These are phyloP conservation scores for Oreonectes daqikongensis DNA, from an alignment of 2,797 vertebrate genomes.

Conservation along the genomic window DNA sequence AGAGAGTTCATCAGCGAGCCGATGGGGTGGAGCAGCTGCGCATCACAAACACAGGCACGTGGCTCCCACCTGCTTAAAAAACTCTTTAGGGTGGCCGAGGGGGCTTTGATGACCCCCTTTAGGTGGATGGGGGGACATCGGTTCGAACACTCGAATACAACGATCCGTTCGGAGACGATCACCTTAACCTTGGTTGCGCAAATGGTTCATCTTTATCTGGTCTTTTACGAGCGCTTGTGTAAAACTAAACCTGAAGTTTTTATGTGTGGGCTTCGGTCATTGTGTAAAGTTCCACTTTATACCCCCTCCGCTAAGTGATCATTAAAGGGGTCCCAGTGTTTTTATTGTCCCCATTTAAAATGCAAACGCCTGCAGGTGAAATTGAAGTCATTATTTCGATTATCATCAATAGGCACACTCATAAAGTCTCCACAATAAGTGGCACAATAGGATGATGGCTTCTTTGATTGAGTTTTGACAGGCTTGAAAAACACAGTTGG, in stretches of 20 bases:
- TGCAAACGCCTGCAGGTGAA: slow-evolving; percentile 68
- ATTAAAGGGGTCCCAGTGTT: slow-evolving; percentile 40
- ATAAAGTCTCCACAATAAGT: slow-evolving; percentile 70
- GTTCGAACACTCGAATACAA: neutral
- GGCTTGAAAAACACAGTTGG: slow-evolving; percentile 75
- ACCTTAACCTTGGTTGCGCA: neutral
- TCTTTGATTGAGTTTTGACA: slow-evolving; percentile 72
- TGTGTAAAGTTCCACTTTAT: neutral
- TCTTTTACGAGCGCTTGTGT: slow-evolving; percentile 1
- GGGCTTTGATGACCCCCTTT: neutral
- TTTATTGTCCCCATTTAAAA: slow-evolving; percentile 58
- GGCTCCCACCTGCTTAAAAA: slow-evolving; percentile 76
- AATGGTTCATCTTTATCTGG: slow-evolving; percentile 21
- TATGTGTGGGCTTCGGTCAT: slow-evolving; percentile 6
- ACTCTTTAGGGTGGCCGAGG: slow-evolving; percentile 1
- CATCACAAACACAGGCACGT: slow-evolving; percentile 75
- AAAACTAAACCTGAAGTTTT: slow-evolving; percentile 1
- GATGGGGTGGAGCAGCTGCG: slow-evolving; percentile 63
- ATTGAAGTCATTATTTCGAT: slow-evolving; percentile 64
- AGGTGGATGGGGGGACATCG: neutral
- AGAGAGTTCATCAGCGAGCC: slow-evolving; percentile 68
- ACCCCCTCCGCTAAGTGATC: slow-evolving; percentile 26
- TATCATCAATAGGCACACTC: slow-evolving; percentile 72
- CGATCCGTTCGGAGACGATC: neutral
- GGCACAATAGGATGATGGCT: slow-evolving; percentile 73